These are phyloP conservation scores for Eupithecia subumbrata DNA, from an alignment of 2,888 invertebrate genomes.

Conservation along the genomic window DNA sequence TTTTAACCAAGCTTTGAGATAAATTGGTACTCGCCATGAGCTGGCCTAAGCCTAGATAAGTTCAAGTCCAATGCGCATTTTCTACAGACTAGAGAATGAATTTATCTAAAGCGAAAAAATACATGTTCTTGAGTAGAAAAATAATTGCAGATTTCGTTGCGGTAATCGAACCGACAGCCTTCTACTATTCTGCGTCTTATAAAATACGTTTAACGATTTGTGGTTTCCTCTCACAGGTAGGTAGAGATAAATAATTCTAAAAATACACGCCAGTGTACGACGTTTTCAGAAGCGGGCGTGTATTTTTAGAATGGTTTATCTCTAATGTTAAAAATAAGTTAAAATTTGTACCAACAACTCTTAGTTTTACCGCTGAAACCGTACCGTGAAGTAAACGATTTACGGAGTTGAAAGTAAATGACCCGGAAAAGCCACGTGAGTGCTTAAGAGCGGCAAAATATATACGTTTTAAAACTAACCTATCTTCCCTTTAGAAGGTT, in stretches of 20 bases:
- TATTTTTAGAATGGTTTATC: too few species aligned
- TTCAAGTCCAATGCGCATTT: neutral
- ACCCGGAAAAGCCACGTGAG: conserved; percentile 48
- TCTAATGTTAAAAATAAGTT: neutral
- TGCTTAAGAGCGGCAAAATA: conserved; percentile 49
- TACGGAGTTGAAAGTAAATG: conserved; percentile 46
- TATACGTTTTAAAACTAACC: conserved; percentile 44
- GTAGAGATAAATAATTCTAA: neutral
- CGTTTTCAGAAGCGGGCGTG: too few species aligned
- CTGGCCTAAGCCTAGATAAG: neutral
- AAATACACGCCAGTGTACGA: too few species aligned
- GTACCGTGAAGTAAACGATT: conserved; percentile 21
- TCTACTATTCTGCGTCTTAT: neutral
- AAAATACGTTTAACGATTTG: neutral
- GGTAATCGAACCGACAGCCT: neutral
- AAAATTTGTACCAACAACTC: conserved; percentile 5
- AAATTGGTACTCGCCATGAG: neutral
- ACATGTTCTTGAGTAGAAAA: neutral
- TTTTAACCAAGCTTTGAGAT: neutral
- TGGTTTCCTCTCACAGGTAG: neutral
- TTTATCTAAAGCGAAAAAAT: neutral
- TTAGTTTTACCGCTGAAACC: conserved; percentile 4
- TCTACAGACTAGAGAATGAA: neutral
- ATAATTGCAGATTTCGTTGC: neutral
- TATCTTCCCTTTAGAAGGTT: conserved; percentile 39